A percentile compares a stretch with the other conserved stretches of the same genome.
Conservation (phyloP, 2,113 vertebrate genomes). For the Neofelis nebulosa region DNA sequence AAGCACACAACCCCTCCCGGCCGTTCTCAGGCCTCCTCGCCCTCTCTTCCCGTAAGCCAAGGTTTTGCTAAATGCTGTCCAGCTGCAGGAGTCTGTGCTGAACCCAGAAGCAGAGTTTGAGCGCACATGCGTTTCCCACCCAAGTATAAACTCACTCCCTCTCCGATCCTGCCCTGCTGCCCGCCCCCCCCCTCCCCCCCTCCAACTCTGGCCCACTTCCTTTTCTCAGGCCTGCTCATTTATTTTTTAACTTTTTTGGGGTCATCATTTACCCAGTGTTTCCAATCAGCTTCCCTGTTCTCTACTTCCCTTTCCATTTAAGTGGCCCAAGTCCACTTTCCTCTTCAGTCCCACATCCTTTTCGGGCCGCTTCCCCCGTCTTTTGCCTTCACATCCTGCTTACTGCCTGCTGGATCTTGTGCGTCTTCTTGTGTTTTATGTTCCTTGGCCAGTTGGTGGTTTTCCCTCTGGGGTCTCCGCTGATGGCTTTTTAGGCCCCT, state of each 20-base stretch:
- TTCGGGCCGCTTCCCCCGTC: background rate
- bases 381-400: background rate
- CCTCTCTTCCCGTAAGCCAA: background rate
- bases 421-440: background rate
- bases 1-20: accelerated
- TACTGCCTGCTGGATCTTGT: background rate
- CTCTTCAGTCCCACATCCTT: background rate
- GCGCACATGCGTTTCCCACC: accelerated
- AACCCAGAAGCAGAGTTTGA: background rate
- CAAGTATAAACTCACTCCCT: background rate
- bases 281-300: slow-evolving; percentile 58
- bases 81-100: background rate
- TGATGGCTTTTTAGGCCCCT: background rate
- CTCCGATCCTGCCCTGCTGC: background rate
- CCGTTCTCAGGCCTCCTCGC: background rate
- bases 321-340: background rate
- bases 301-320: slow-evolving; percentile 14
- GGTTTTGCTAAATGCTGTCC: background rate
- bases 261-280: background rate
- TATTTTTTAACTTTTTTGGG: background rate
- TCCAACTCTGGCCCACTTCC: background rate
- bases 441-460: background rate
- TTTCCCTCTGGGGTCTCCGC: background rate
- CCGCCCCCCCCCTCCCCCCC: background rate
- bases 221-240: background rate